Evolutionary conservation across 1,140 invertebrate species (phyloP), one percentile per base, ranked within the genome.

Genomic region (Euwallacea similis): DNA sequence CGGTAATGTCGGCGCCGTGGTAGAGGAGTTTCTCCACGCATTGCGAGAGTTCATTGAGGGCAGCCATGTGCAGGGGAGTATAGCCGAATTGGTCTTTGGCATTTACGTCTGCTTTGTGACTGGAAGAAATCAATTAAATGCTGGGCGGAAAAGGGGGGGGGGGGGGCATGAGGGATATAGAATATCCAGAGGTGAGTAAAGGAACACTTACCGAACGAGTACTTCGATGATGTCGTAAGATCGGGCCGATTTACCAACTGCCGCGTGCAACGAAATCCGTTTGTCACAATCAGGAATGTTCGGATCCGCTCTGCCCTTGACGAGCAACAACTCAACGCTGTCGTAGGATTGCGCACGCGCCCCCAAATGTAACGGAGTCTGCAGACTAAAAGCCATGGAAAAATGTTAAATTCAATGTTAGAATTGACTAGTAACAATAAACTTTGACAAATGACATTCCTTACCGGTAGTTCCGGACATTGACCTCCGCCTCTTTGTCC

Each of bases 11-110:
- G 56, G 93, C 93, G 2, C 93, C 93, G 77, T 92, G 87, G 77
- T 90, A 89, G 16, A 96, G 89, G 41, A 97, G 81, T 50, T 92
- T 86, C 78, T 94, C 90, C 0, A 94, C 93, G 76, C 91, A 93
- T 72, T 90, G 89, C 0, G 91, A 91, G n/a, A 93, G 82, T 42
- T 93, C 92, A 78, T 94, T 93, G 0, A 93, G 80, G 7, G 94
- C 93, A 6, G 93, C 93, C 53, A 96, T 86, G 79, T 96, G 95
- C 11, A 97, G 82, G 0, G 94, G 92, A 0, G 93, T 94, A 79
- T 95, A 95, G 0, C 94, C 94, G 76, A 94, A 95, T 71, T 92
- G 90, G 76, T 97, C 94, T 75, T 91, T 89, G 53, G 89, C 87
- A 79, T 96, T 95, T 0, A 95, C 90, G 75, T 94, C 89, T 4